Evolutionary conservation across 2,113 vertebrate genomes (phyloP).

Genomic region (Callithrix jacchus): DNA sequence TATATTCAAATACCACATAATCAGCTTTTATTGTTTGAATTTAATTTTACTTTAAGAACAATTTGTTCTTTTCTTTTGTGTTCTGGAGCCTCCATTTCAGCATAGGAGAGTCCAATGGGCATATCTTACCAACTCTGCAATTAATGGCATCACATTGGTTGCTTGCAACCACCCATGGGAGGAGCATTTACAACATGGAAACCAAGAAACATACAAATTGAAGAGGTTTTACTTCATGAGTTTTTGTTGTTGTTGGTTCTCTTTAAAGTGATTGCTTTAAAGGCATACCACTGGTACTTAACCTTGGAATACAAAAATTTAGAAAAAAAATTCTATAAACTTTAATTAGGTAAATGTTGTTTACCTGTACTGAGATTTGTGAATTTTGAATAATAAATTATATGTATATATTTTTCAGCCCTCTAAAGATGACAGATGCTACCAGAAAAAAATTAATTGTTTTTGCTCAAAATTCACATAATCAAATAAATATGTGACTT

Average conservation of each 20-base stretch:
- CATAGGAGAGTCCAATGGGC: not conserved
- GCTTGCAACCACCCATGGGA: not conserved
- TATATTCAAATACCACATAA: not conserved
- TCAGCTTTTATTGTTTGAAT: not conserved
- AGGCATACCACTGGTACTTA: not conserved
- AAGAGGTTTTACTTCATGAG: not conserved
- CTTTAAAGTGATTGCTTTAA: not conserved
- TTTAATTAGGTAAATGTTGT: not conserved
- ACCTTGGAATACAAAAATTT: not conserved
- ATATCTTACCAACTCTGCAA: not conserved
- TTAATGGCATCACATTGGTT: not conserved
- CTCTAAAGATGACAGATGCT: not conserved
- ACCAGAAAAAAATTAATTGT: not conserved
- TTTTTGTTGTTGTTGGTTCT: not conserved
- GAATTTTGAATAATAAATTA: not conserved
- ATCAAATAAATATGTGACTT: not conserved
- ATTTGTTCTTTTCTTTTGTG: not conserved
- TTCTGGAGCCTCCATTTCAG: not conserved
- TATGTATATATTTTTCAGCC: not conserved
- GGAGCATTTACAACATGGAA: not conserved
- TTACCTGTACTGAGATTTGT: not conserved
- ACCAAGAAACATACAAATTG: not conserved
- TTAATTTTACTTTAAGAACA: not conserved
- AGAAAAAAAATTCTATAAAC: not conserved
- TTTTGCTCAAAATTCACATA: not conserved